phyloP scores from a whole-genome alignment of 2,797 vertebrate species.

The Acridotheres tristis region DNA sequence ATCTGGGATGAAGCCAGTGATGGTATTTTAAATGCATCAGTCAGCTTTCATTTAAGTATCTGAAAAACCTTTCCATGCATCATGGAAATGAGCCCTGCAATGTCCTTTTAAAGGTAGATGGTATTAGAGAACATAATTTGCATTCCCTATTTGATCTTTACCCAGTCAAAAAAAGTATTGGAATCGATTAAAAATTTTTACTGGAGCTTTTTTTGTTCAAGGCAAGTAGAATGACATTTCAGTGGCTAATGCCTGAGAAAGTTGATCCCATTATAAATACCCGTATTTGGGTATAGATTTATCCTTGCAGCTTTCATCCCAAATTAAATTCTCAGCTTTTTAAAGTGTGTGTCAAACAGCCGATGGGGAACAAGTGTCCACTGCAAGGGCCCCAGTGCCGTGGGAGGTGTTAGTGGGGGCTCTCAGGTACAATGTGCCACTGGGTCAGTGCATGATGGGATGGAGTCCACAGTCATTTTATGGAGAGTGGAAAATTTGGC shows the following conservation, averaged over 20 bases:
- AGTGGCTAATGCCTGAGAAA: not conserved
- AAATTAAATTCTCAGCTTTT: not conserved
- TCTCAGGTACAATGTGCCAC: not conserved
- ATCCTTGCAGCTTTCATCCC: not conserved
- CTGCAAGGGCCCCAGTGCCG: not conserved
- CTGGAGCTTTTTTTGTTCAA: not conserved
- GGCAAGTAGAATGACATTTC: not conserved
- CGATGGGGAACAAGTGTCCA: not conserved
- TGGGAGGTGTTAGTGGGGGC: not conserved
- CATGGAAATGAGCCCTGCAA: not conserved
- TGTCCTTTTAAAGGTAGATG: not conserved
- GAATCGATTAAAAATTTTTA: not conserved
- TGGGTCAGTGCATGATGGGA: not conserved
- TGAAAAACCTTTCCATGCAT: not conserved
- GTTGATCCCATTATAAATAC: not conserved
- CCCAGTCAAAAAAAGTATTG: not conserved
- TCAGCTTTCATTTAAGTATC: not conserved
- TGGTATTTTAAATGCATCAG: not conserved
- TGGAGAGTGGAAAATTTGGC: not conserved
- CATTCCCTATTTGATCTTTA: not conserved
- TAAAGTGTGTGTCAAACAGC: not conserved
- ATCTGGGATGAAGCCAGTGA: not conserved
- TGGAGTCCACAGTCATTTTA: not conserved
- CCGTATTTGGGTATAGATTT: not conserved
- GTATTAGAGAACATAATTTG: not conserved